Percentiles rank a stretch among this genome's conserved stretches.
These are phyloP conservation scores for Aplochiton taeniatus DNA, from an alignment of 2,797 vertebrate genomes.

Conservation along the genomic window DNA sequence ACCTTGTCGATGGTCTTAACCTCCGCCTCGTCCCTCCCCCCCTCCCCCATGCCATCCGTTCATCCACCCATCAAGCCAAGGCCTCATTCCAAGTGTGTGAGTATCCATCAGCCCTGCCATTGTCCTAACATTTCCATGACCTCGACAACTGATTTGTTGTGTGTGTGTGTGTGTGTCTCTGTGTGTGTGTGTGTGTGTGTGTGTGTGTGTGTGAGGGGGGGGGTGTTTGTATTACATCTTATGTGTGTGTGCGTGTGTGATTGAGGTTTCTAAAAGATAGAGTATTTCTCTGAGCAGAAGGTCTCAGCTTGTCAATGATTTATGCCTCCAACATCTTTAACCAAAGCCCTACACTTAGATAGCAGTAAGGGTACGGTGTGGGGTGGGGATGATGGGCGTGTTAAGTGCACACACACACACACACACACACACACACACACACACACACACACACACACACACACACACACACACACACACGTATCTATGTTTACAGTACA, in stretches of 20 bases:
- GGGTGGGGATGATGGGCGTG: no score
- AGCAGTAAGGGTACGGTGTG: not conserved
- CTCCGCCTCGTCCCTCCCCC: constrained; percentile 24
- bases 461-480: no score
- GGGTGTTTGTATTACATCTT: not conserved
- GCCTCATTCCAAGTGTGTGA: constrained; percentile 57
- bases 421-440: no score
- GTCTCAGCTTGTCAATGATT: not conserved
- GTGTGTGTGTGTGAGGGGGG: not conserved
- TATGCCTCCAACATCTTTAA: constrained; percentile 32
- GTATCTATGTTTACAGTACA: no score
- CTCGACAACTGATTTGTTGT: constrained; percentile 1
- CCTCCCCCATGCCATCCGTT: constrained; percentile 25
- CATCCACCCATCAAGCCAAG: constrained; percentile 53
- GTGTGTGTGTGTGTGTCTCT: not conserved
- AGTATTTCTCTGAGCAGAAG: no score
- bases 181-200: constrained; percentile 8
- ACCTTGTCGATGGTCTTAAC: constrained; percentile 34
- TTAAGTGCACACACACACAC: no score
- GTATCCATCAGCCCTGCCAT: constrained; percentile 36
- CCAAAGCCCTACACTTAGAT: constrained; percentile 9
- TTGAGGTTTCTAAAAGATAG: no score
- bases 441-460: no score
- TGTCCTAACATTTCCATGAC: constrained; percentile 1
- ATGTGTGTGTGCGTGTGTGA: not conserved